phyloP scores from a whole-genome alignment of 1,140 invertebrate genomes.

The Lordiphosa collinella region DNA sequence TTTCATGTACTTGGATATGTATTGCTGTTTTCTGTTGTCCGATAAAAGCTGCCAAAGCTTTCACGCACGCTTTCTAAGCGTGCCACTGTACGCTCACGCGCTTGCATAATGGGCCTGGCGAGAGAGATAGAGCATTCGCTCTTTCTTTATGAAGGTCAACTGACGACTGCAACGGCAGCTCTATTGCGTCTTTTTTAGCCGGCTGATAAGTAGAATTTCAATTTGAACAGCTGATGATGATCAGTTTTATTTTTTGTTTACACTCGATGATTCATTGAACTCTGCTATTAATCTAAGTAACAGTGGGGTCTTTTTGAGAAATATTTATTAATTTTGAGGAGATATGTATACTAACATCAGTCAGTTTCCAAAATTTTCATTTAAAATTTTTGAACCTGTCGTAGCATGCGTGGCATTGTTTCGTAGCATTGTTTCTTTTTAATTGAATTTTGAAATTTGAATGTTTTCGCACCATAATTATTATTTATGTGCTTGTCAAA shows the following conservation, averaged over 20 bases:
- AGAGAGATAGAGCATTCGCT: constrained; percentile 33
- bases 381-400: too few species aligned
- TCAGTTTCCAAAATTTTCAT: too few species aligned
- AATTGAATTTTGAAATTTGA: too few species aligned
- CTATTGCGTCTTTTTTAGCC: constrained; percentile 1
- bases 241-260: constrained; percentile 54
- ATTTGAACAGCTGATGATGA: constrained; percentile 62
- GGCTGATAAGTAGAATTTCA: constrained; percentile 34
- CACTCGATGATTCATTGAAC: constrained; percentile 31
- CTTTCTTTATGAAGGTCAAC: constrained; percentile 46
- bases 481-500: too few species aligned
- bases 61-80: constrained; percentile 32
- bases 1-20: background rate
- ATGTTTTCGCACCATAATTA: too few species aligned
- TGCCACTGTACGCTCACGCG: constrained; percentile 36
- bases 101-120: constrained; percentile 32
- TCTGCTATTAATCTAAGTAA: constrained; percentile 13
- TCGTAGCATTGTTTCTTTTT: too few species aligned
- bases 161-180: constrained; percentile 4
- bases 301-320: constrained; percentile 1
- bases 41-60: constrained; percentile 40
- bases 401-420: too few species aligned
- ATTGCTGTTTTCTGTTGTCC: constrained; percentile 23
- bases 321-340: too few species aligned
- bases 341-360: too few species aligned